Base-by-base conservation (phyloP, 2,113 vertebrate genomes). In the Microcebus lehilahytsara region DNA sequence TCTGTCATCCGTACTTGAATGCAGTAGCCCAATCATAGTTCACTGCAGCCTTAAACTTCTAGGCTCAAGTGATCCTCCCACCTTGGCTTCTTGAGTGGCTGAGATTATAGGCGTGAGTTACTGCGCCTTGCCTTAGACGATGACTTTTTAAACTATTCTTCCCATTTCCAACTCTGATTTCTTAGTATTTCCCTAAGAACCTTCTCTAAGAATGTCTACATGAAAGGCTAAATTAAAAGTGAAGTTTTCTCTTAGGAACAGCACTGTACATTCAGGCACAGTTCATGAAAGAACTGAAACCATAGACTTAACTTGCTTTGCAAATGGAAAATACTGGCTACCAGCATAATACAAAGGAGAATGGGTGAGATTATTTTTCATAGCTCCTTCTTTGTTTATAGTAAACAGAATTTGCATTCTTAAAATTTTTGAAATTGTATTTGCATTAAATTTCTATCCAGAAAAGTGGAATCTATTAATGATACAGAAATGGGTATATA, bases 111-210 rank as follows among this genome's bases (percentile, higher is more conserved):
- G 37, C 22, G 1, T 40, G 37, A 72, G 69, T 40, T 13, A 30
- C 13, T 4, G 3, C 3, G 13, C 25, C 40, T 16, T 25, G 25
- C 72, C 27, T 27, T 30, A 64, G 66, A 62, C 1, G 23, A 37
- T 16, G 32, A 32, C 25, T 93, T 67, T 51, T 69, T 34, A 78
- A 75, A 86, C 11, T 60, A 7, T 22, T 37, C 19, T 81, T 72
- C 53, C 72, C 58, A 56, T 77, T 91, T 95, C 94, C 86, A 49
- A 60, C 40, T 89, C 56, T 77, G 53, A 89, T 66, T 78, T 66
- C 46, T 77, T 71, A 40, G 9, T 62, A 40, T 69, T 80, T 87
- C 56, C 25, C 56, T 20, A 79, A 72, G 83, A 88, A 40, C 34
- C 27, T 87, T 37, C 42, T 86, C 46, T 80, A 60, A 72, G 34